phyloP scores from a whole-genome alignment of 2,113 vertebrate species.

The Brienomyrus longianalis region DNA sequence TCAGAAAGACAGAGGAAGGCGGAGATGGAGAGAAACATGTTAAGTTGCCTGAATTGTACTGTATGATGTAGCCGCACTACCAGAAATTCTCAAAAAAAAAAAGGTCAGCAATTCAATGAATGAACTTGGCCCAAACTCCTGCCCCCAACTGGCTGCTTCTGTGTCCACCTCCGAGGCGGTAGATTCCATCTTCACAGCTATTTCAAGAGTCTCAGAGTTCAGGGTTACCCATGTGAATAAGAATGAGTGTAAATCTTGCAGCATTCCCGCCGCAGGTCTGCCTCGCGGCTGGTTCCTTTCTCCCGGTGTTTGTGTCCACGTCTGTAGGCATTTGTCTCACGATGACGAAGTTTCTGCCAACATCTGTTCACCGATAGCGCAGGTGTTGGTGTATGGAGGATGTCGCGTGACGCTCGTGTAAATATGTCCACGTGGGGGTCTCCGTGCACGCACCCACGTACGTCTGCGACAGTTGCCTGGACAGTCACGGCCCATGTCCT shows the following conservation, averaged over 20 bases:
- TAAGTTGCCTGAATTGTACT: constrained; percentile 77
- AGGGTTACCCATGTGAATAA: constrained; percentile 70
- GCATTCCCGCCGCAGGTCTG: constrained; percentile 84
- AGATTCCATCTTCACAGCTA: constrained; percentile 82
- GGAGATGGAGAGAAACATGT: constrained; percentile 36
- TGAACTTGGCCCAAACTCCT: constrained; percentile 38
- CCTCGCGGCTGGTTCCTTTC: constrained; percentile 74
- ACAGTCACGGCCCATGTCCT: background rate
- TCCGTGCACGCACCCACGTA: constrained; percentile 58
- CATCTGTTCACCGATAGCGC: constrained; percentile 46
- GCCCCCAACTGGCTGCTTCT: constrained; percentile 62
- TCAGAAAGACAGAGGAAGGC: constrained; percentile 47
- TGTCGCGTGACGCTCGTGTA: constrained; percentile 64
- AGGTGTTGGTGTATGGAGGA: constrained; percentile 72
- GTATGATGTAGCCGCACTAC: constrained; percentile 85
- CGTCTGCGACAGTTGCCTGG: background rate
- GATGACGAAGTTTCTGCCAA: constrained; percentile 77
- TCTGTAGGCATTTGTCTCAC: constrained; percentile 66
- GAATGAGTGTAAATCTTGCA: constrained; percentile 72
- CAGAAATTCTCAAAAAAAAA: constrained; percentile 64
- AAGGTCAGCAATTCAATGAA: constrained; percentile 76
- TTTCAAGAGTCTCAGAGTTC: constrained; percentile 73
- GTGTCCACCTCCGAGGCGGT: constrained; percentile 72
- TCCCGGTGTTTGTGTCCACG: constrained; percentile 24
- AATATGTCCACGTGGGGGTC: constrained; percentile 61